These are phyloP conservation scores for Melanerpes formicivorus DNA, from an alignment of 2,113 vertebrate genomes.

Conservation along the genomic window DNA sequence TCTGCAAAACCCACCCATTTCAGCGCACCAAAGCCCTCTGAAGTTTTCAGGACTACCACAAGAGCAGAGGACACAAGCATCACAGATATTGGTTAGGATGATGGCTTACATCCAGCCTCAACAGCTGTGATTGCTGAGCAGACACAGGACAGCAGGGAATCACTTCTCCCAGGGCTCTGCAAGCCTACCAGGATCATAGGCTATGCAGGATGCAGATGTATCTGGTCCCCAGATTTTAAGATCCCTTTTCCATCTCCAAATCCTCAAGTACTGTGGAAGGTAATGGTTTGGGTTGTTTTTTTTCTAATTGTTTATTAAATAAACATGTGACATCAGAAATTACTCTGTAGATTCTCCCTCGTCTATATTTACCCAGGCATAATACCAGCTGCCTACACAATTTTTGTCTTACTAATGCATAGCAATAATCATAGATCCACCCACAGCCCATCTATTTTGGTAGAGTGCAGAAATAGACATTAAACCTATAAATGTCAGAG, in stretches of 20 bases:
- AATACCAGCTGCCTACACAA: constrained; percentile 59
- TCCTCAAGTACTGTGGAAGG: not conserved
- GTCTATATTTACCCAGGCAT: constrained; percentile 62
- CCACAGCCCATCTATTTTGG: constrained; percentile 68
- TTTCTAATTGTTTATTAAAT: constrained; percentile 43
- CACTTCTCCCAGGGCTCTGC: not conserved
- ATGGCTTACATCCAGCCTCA: not conserved
- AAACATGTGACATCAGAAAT: constrained; percentile 36
- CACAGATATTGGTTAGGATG: not conserved
- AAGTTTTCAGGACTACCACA: not conserved
- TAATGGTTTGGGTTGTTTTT: not conserved
- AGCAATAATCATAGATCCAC: constrained; percentile 63
- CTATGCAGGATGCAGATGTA: not conserved
- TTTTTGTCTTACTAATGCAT: constrained; percentile 67
- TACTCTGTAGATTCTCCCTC: constrained; percentile 43
- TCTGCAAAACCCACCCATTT: not conserved
- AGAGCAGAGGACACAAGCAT: not conserved
- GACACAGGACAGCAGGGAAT: not conserved
- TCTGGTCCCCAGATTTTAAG: not conserved
- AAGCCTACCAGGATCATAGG: accelerated
- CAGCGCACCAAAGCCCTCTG: not conserved
- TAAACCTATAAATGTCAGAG: constrained; percentile 76
- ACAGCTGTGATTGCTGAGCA: not conserved
- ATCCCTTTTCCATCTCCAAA: not conserved
- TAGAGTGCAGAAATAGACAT: constrained; percentile 63